Base-by-base conservation (phyloP, 1,140 invertebrate species). In the Achatina immaculata region DNA sequence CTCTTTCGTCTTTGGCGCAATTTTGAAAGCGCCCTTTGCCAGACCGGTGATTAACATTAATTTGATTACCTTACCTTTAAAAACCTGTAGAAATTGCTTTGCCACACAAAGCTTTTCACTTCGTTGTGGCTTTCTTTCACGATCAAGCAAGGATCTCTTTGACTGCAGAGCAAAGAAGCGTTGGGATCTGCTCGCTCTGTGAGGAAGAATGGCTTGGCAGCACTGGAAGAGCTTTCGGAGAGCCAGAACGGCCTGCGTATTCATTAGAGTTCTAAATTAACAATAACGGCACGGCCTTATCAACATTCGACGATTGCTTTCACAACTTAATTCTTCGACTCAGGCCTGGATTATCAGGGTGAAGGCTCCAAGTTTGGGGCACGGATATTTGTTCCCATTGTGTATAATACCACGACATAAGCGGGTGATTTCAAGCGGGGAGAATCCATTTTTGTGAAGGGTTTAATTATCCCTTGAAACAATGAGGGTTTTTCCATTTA, bases 41-140 rank as follows among this genome's bases (percentile, higher is more conserved):
- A 9, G 58, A n/a, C n/a, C 58, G 58, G 58, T 31, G 58, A 31
- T 62, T 62, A 62, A 62, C 58, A 62, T 62, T 62, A 62, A 62
- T 62, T 62, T 62, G 58, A 62, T 62, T 62, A 62, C 58, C 58
- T 62, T 62, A n/a, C 4, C 21, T 34, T 28, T 62, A 28, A 62
- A 31, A 62, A 6, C n/a, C n/a, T 28, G 31, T 34, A n/a, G 1
- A 62, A 62, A 2, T 34, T 34, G 58, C 58, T 34, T n/a, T 31
- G n/a, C 31, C 58, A 62, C 16, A 28, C 3, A 28, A 62, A 28
- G 4, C 58, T 6, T n/a, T 62, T 34, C 4, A 62, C n/a, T 62
- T 62, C 31, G 58, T 62, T 62, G 58, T 62, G 58, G 58, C 31
- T 28, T 62, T 31, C 31, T 9, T 62, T 34, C 31, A 34, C 6